These are phyloP conservation scores for Vandiemenella viatica DNA, from an alignment of 2,888 invertebrate genomes.

Conservation along the genomic window DNA sequence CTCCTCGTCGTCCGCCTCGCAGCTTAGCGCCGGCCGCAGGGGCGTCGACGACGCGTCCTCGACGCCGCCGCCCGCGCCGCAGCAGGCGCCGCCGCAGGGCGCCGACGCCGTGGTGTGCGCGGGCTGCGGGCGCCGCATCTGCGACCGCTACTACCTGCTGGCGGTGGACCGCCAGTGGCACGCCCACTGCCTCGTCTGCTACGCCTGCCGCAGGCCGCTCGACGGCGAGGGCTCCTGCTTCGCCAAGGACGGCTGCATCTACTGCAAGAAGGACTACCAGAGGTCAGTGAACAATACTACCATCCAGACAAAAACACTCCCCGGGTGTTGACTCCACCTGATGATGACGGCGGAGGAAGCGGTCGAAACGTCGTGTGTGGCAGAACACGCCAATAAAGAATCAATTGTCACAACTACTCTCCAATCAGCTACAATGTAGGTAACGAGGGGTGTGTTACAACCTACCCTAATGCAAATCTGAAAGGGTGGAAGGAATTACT, in stretches of 20 bases:
- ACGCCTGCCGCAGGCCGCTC: slow-evolving; percentile 74
- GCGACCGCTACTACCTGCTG: slow-evolving; percentile 79
- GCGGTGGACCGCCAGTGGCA: slow-evolving; percentile 91
- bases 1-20: slow-evolving; percentile 21
- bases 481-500: too few relatives aligned
- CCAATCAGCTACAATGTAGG: too few relatives aligned
- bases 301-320: too few relatives aligned
- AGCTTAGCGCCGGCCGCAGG: slow-evolving; percentile 7
- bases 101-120: slow-evolving; percentile 49
- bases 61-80: too few relatives aligned
- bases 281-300: too few relatives aligned
- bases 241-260: slow-evolving; percentile 81
- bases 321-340: too few relatives aligned
- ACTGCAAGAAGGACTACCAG: slow-evolving; percentile 93
- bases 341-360: too few relatives aligned
- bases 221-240: slow-evolving; percentile 88
- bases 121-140: slow-evolving; percentile 74
- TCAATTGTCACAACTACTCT: too few relatives aligned
- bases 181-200: slow-evolving; percentile 77
- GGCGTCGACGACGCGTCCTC: slow-evolving; percentile 1
- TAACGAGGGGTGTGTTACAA: too few relatives aligned
- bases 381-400: too few relatives aligned
- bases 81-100: slow-evolving; percentile 15
- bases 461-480: too few relatives aligned
- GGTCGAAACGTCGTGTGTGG: too few relatives aligned